Evolutionary conservation across 2,888 invertebrate species (phyloP), one percentile per base, ranked within the genome.

Genomic region (Ophraella communa): DNA sequence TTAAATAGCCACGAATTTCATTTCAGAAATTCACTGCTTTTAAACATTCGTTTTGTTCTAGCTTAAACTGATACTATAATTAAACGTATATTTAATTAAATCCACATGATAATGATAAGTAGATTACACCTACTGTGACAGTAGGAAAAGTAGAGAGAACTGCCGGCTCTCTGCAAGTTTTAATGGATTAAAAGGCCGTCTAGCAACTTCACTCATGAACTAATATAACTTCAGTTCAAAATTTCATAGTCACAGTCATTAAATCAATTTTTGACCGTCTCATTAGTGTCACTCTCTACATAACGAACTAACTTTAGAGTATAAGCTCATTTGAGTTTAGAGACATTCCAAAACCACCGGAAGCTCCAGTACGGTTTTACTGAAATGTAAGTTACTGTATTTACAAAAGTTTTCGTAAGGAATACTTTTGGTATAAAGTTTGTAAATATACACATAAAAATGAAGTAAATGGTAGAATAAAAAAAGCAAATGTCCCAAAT

Each of bases 181-280:
- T 49, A 49, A 49, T 49, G 49, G 27, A 49, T 49, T 49, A 7
- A 49, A 49, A 49, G 49, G 49, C 49, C 24, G 14, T 27, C 17
- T 49, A n/a, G 21, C 21, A 24, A 49, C 24, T 49, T 49, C 24
- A 49, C 27, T 49, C 27, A 8, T 11, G 27, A 27, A 27, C 49
- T 49, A 49, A 49, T 49, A 49, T 49, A 49, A 49, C 49, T 57
- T 55, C 33, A 47, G 57, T 57, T 56, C 27, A 30, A 44, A 56
- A 56, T 56, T 56, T 44, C 56, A 44, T 27, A 20, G 44, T 55
- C 3, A 44, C 24, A 18, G 44, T 55, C 23, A 30, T 45, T 57
- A 57, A 57, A 47, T 57, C 57, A 57, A 47, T 57, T 57, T 57
- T 57, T 57, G 57, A n/a, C 10, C n/a, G 24, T 56, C 57, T 57